Base-by-base conservation (phyloP, 2,797 vertebrate species). In the Falco concolor region DNA sequence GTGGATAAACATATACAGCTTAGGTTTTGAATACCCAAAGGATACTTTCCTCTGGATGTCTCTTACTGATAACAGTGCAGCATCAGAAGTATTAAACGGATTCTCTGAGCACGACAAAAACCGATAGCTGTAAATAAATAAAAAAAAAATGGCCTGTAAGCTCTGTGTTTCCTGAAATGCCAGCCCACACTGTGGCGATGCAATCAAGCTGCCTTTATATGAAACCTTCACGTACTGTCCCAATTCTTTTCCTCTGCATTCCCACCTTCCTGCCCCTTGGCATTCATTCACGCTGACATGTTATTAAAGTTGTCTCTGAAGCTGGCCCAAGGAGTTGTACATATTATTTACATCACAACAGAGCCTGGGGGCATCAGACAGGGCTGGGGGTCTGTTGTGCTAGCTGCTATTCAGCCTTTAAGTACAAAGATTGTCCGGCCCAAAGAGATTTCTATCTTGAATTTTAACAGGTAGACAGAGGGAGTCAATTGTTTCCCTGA, bases 291-390 rank as follows among this genome's bases (percentile, higher is more conserved):
- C 21, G 5, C 53, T 72, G 77, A 85, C 32, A 15, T 20, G 30
- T 93, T 90, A 91, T 94, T 93, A 81, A 72, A 89, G 89, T 80
- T 75, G 68, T 93, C 50, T 95, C 86, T 87, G 88, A 96, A 94
- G 88, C 64, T 94, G 93, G 64, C 91, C 38, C 42, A 78, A 92
- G 64, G 75, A 96, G 42, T 74, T 4, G 6, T 87, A 89, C 67
- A 14, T 81, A 45, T 73, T 95, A 95, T 96, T 94, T 96, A 96
- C 93, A 93, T 91, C 81, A 95, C 90, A 95, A 84, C 75, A 85
- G 84, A 84, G 47, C 84, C 65, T 30, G 42, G 50, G 69, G 72
- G 56, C 75, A 80, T 82, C 88, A 80, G 90, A 40, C 32, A 32
- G 86, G 77, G 22, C 64, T 83, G 75, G 28, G 59, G 75, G 50